phyloP scores from a whole-genome alignment of 1,140 invertebrate genomes.

The Piezodorus guildinii region DNA sequence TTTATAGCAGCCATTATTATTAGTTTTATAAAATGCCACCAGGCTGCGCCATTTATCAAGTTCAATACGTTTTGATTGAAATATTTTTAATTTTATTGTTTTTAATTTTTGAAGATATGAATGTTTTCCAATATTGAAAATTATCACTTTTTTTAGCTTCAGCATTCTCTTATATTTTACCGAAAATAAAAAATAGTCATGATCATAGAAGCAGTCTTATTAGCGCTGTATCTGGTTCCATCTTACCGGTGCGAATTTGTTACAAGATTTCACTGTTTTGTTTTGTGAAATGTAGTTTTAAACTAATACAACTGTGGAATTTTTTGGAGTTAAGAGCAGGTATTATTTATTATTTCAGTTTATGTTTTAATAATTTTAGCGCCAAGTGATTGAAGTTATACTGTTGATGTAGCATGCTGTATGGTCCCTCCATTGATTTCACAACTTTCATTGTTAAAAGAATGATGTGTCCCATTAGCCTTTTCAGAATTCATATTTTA shows the following conservation, averaged over 20 bases:
- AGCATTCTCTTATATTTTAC: neutral
- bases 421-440: slow-evolving; percentile 16
- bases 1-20: too few relatives aligned
- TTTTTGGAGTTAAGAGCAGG: slow-evolving; percentile 6
- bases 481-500: too few relatives aligned
- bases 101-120: neutral
- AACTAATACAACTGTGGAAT: too few relatives aligned
- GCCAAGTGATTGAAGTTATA: too few relatives aligned
- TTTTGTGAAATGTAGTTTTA: slow-evolving; percentile 3
- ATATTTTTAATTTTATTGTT: neutral
- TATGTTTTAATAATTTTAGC: neutral
- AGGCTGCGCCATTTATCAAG: too few relatives aligned
- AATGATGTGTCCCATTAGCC: neutral
- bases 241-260: slow-evolving; percentile 8
- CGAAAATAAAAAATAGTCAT: slow-evolving; percentile 10
- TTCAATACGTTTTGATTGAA: neutral
- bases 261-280: slow-evolving; percentile 4
- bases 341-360: neutral
- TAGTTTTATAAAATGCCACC: too few relatives aligned
- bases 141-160: neutral
- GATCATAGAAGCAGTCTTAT: slow-evolving; percentile 1
- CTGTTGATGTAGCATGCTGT: slow-evolving; percentile 9
- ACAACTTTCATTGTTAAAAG: slow-evolving; percentile 15
- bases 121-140: neutral
- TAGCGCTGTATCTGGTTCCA: slow-evolving; percentile 3